Evolutionary conservation across 2,888 invertebrate species (phyloP).

Genomic region (Pristionchus arcanus): DNA sequence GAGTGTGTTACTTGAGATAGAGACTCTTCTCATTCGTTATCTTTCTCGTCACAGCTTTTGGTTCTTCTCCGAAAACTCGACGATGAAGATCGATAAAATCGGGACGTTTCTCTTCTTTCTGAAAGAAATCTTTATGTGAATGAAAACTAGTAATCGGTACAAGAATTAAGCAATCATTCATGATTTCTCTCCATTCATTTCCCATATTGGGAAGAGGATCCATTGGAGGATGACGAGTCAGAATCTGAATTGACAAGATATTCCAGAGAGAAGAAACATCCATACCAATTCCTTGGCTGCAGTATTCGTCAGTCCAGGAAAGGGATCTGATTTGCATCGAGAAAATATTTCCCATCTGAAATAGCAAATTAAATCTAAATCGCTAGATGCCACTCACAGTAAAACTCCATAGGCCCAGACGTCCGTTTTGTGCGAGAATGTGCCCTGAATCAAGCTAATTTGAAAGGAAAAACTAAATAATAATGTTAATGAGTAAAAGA

Average conservation of each 20-base stretch:
- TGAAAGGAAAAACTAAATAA: no score
- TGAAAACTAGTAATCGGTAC: background rate
- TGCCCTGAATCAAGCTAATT: background rate
- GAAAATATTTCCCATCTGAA: slow-evolving; percentile 46
- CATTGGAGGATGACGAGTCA: slow-evolving; percentile 3
- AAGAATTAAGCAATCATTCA: background rate
- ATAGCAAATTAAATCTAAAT: background rate
- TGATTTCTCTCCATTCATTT: background rate
- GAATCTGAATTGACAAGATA: background rate
- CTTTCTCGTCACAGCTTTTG: background rate
- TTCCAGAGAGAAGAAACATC: background rate
- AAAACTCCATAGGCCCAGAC: slow-evolving; percentile 47
- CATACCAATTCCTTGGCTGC: background rate
- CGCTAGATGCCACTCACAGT: background rate
- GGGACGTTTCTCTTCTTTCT: background rate
- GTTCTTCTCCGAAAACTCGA: background rate
- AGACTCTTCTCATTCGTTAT: background rate
- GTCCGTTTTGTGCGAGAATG: slow-evolving; percentile 34
- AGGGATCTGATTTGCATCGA: slow-evolving; percentile 23
- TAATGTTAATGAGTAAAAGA: no score
- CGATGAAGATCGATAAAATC: background rate
- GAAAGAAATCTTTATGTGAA: background rate
- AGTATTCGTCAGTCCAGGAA: slow-evolving; percentile 21
- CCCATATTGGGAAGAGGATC: slow-evolving; percentile 30
- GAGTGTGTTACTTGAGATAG: background rate